Evolutionary conservation across 2,888 invertebrate species (phyloP).

Genomic region (Frankliniella fusca): DNA sequence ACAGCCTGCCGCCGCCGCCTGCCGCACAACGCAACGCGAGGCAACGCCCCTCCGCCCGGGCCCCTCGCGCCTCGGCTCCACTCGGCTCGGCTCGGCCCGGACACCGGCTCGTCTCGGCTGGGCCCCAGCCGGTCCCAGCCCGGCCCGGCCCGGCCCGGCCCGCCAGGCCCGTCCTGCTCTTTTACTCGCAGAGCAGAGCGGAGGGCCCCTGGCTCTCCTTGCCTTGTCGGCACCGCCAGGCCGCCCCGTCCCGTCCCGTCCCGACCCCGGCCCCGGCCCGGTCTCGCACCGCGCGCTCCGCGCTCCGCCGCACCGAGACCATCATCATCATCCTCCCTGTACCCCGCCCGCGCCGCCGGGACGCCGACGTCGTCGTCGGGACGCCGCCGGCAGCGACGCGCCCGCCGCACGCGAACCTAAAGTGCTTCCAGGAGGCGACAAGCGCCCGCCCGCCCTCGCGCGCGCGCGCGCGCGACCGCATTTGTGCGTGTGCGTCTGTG

Average conservation of each 20-base stretch:
- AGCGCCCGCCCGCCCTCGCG: no score
- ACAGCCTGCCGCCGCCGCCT: not conserved
- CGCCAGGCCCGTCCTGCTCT: not conserved
- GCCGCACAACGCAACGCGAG: not conserved
- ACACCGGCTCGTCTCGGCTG: not conserved
- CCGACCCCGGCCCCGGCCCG: not conserved
- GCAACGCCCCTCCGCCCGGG: not conserved
- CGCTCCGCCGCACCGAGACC: not conserved
- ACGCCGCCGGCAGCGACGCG: no score
- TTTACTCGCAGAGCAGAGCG: not conserved
- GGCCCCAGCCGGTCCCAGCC: not conserved
- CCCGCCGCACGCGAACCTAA: no score
- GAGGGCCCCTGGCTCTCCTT: not conserved
- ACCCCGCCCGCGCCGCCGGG: not conserved
- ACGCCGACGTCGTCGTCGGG: no score
- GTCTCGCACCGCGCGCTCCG: not conserved
- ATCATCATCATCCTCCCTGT: not conserved
- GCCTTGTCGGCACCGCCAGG: not conserved
- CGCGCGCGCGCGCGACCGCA: no score
- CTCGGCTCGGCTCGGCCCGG: not conserved
- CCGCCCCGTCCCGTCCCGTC: no score
- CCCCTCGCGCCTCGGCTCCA: not conserved
- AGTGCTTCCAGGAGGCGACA: no score
- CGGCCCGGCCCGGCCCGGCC: not conserved
- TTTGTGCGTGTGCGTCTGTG: no score